Evolutionary conservation across 2,888 invertebrate genomes (phyloP), one percentile per base, ranked within the genome.

Genomic region (Asteroscopus sphinx): DNA sequence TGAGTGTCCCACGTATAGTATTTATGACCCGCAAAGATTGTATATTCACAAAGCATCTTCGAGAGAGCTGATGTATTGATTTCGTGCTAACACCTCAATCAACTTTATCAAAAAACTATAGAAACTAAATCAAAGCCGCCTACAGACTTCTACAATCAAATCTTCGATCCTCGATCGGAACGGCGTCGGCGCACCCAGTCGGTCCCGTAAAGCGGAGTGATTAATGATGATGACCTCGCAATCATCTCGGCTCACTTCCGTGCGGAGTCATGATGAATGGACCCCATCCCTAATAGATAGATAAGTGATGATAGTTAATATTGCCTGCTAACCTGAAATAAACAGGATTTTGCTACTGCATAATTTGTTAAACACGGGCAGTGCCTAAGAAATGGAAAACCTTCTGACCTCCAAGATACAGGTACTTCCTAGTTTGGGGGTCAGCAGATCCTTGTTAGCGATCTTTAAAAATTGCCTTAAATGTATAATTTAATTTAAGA

Each of bases 161-260:
- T 67, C 70, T 69, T 70, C 32, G 67, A 59, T 71, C 39, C 53
- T 66, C 41, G 47, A 64, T 69, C 49, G 39, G 65, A 56, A 11
- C 44, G 28, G 45, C 42, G 64, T 25, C 11, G 35, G 55, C 41
- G 70, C 70, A 48, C 36, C 57, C 17, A 49, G 60, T 49, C 45
- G 65, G 73, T 61, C 54, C 59, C 64, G 65, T 57, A 71, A 77
- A 82, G 78, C 76, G 62, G 52, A 68, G 71, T 83, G 83, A 84
- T 84, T 81, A 77, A 84, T 83, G 82, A 82, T 82, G 79, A 82
- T 81, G 80, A 77, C 64, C 73, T 13, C n/a, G 60, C 68, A 68
- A 77, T 79, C 75, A 73, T 71, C 75, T 67, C 41, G 45, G 58
- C 68, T 68, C 51, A 63, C 76, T 74, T 74, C 77, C 75, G 70